Conservation (phyloP, 35 echinoderm and acorn worm species). For the Acanthaster planci region DNA sequence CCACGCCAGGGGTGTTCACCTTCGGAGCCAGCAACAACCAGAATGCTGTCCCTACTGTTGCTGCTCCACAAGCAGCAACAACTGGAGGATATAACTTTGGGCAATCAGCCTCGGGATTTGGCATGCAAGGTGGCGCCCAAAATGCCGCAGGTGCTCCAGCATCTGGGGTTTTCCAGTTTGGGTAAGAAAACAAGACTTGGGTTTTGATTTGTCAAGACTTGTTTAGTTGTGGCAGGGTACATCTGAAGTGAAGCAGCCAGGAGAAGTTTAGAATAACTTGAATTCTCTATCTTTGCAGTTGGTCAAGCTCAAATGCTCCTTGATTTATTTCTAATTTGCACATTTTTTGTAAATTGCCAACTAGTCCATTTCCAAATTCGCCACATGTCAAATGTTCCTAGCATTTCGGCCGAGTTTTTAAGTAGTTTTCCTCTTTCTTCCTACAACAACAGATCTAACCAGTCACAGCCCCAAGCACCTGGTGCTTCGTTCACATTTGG, state of each 20-base stretch:
- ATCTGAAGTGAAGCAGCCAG: too few species aligned
- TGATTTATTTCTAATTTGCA: too few species aligned
- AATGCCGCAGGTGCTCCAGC: constrained; percentile 9
- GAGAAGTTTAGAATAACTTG: too few species aligned
- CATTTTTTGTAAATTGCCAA: too few species aligned
- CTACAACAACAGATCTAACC: background rate
- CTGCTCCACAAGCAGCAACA: background rate
- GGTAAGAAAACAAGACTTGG: background rate
- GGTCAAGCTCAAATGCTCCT: too few species aligned
- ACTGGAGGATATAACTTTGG: constrained; percentile 30
- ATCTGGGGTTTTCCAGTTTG: background rate
- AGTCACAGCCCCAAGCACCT: background rate
- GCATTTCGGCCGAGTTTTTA: too few species aligned
- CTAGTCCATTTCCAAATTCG: too few species aligned
- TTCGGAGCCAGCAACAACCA: background rate
- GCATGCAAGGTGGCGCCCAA: constrained; percentile 5
- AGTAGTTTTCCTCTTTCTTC: background rate
- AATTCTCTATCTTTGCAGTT: too few species aligned
- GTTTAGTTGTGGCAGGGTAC: too few species aligned
- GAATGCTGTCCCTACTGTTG: background rate
- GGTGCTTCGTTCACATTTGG: background rate
- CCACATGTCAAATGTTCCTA: too few species aligned
- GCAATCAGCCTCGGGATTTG: background rate
- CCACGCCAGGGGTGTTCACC: background rate
- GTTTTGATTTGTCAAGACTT: background rate